Percentiles rank a stretch among this genome's conserved stretches.
Conservation (phyloP, 2,797 vertebrate species). For the Tympanoctomys barrerae region DNA sequence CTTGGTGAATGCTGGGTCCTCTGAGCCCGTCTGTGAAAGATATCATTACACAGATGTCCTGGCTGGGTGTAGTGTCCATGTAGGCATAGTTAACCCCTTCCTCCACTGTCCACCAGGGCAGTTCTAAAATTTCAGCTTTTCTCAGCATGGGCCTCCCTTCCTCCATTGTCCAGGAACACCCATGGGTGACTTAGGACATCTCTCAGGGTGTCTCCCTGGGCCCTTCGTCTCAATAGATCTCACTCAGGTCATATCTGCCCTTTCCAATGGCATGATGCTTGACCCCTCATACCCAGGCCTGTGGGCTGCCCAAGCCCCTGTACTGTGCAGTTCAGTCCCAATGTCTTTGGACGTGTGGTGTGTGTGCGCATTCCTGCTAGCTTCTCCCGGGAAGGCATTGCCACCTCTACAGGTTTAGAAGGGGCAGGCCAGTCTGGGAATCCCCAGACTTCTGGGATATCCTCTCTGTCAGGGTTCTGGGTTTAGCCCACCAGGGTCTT, state of each 20-base stretch:
- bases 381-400: background rate
- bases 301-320: fast-evolving
- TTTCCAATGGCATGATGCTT: fast-evolving
- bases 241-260: background rate
- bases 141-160: background rate
- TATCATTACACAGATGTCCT: background rate
- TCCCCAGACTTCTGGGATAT: background rate
- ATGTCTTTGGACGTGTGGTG: background rate
- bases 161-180: background rate
- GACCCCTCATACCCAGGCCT: background rate
- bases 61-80: background rate
- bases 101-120: background rate
- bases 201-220: background rate
- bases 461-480: background rate
- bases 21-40: background rate
- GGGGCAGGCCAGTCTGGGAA: background rate
- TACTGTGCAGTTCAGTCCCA: background rate
- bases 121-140: background rate
- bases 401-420: background rate
- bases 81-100: background rate
- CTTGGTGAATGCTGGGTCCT: background rate
- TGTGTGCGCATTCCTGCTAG: background rate
- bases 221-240: background rate
- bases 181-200: background rate
- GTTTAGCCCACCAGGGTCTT: background rate